Evolutionary conservation across 2,888 invertebrate species (phyloP).

Genomic region (Iselma pallidipennis): DNA sequence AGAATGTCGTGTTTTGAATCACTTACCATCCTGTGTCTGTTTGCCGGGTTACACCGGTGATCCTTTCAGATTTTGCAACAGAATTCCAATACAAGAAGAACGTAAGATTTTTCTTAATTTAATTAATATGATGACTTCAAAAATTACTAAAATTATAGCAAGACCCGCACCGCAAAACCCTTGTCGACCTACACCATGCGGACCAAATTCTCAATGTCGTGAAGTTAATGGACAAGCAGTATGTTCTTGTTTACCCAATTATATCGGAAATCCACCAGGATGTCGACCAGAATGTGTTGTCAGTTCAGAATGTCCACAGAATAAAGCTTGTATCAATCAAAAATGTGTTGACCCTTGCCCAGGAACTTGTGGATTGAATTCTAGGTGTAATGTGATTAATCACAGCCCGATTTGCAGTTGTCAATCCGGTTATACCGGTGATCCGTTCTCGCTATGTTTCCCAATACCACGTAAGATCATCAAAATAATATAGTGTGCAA

Average conservation of each 20-base stretch:
- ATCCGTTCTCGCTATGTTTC: constrained; percentile 77
- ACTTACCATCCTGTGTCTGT: constrained; percentile 67
- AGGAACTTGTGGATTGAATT: constrained; percentile 77
- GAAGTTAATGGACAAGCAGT: constrained; percentile 71
- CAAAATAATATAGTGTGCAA: no score
- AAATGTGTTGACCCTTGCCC: constrained; percentile 83
- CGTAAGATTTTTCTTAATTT: constrained; percentile 27
- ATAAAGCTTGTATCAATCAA: constrained; percentile 79
- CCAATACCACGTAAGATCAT: constrained; percentile 55
- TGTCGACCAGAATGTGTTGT: constrained; percentile 84
- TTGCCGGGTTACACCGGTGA: constrained; percentile 66
- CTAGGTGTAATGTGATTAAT: constrained; percentile 77
- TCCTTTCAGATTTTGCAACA: constrained; percentile 60
- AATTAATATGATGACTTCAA: background rate
- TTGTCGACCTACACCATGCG: constrained; percentile 79
- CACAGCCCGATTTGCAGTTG: constrained; percentile 85
- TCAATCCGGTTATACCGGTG: constrained; percentile 72
- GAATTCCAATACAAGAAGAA: constrained; percentile 43
- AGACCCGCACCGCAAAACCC: constrained; percentile 58
- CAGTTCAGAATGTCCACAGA: constrained; percentile 78
- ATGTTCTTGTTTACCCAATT: constrained; percentile 75
- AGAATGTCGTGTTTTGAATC: constrained; percentile 67
- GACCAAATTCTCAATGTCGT: constrained; percentile 78
- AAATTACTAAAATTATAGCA: constrained; percentile 9
- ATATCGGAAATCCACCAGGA: constrained; percentile 77